Conservation (phyloP, 2,797 vertebrate species). For the Selene dorsalis region DNA sequence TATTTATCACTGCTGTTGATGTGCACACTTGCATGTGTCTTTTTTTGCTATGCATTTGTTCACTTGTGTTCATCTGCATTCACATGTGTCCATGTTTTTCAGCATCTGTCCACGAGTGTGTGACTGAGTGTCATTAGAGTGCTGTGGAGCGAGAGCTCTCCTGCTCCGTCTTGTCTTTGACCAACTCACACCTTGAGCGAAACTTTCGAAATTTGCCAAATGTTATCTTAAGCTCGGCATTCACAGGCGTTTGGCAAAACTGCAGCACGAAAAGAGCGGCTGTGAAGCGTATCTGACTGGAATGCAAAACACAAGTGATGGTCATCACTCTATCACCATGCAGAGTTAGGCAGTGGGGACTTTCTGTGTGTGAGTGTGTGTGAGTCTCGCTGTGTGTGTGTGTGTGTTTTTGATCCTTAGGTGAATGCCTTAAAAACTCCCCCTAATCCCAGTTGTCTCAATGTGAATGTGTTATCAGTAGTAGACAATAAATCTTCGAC, state of each 20-base stretch:
- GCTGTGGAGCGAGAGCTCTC: slow-evolving; percentile 63
- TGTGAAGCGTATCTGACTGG: slow-evolving; percentile 66
- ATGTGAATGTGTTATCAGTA: background rate
- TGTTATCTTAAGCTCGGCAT: slow-evolving; percentile 72
- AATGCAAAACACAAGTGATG: slow-evolving; percentile 78
- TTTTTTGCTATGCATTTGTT: background rate
- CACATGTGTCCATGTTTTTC: slow-evolving; percentile 31
- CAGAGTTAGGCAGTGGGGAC: slow-evolving; percentile 40
- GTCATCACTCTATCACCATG: slow-evolving; percentile 72
- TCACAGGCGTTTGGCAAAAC: slow-evolving; percentile 71
- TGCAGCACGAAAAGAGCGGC: slow-evolving; percentile 66
- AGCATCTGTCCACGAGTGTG: slow-evolving; percentile 35
- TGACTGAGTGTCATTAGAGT: slow-evolving; percentile 55
- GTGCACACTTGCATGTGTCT: slow-evolving; percentile 2
- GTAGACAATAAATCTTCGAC: background rate
- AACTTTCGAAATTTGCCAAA: slow-evolving; percentile 58
- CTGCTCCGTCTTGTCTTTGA: slow-evolving; percentile 75
- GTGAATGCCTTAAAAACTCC: slow-evolving; percentile 13
- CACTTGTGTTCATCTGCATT: slow-evolving; percentile 9
- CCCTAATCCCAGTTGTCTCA: slow-evolving; percentile 7
- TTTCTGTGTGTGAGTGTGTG: too few species aligned
- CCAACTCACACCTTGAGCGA: slow-evolving; percentile 50
- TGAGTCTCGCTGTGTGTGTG: background rate
- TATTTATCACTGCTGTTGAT: background rate
- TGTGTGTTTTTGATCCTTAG: background rate